Evolutionary conservation across 2,113 vertebrate genomes (phyloP).

Genomic region (Anguilla japonica): DNA sequence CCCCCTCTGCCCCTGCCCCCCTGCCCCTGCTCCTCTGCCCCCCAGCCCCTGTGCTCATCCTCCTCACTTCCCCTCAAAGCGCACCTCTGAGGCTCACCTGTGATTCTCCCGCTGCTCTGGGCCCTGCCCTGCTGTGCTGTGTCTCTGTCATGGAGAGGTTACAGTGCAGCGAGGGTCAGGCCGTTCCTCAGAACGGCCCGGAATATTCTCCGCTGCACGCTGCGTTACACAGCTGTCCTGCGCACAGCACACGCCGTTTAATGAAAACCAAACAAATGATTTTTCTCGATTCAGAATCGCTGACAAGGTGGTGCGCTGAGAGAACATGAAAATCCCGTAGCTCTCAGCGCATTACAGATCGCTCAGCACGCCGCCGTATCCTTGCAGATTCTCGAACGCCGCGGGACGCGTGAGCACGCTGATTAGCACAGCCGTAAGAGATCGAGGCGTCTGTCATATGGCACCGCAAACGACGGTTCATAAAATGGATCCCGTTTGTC

Average conservation of each 20-base stretch:
- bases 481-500: background rate
- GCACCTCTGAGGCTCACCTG: background rate
- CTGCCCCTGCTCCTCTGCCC: background rate
- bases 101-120: background rate
- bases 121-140: background rate
- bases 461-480: background rate
- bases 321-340: background rate
- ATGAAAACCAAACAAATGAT: background rate
- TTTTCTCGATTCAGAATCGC: background rate
- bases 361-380: background rate
- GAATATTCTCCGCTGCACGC: background rate
- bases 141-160: background rate
- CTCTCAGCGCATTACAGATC: background rate
- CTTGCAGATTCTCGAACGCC: background rate
- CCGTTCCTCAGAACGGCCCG: background rate
- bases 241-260: background rate
- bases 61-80: background rate
- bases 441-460: background rate
- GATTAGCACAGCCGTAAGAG: slow-evolving; percentile 7
- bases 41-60: background rate
- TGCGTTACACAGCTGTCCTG: background rate
- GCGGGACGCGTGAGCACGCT: background rate
- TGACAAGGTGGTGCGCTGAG: background rate
- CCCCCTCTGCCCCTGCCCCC: too few relatives aligned
- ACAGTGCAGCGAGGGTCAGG: background rate